Evolutionary conservation across 2,113 vertebrate species (phyloP).

Genomic region (Poeciliopsis prolifica): DNA sequence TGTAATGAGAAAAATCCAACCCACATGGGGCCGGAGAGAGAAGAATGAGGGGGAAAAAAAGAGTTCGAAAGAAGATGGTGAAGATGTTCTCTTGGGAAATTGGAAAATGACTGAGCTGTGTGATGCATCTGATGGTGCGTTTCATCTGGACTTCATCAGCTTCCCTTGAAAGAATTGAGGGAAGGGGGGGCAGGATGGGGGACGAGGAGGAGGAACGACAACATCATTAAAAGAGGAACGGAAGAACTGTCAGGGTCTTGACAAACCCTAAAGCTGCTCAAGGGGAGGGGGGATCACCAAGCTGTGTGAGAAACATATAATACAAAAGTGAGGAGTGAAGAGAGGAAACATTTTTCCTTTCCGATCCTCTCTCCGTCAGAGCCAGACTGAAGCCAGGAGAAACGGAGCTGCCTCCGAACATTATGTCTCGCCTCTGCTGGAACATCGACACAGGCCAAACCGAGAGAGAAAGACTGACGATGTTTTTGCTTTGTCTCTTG

Average conservation of each 20-base stretch:
- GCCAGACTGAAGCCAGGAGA: constrained; percentile 28
- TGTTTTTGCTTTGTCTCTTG: constrained; percentile 76
- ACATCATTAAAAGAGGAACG: constrained; percentile 55
- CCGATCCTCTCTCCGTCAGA: constrained; percentile 8
- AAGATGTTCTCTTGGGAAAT: constrained; percentile 47
- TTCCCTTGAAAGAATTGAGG: constrained; percentile 16
- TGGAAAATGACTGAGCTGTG: constrained; percentile 28
- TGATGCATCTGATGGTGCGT: constrained; percentile 69
- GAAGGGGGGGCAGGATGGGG: constrained; percentile 7
- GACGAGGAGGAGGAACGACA: constrained; percentile 25
- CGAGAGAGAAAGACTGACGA: constrained; percentile 52
- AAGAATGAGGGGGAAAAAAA: constrained; percentile 5
- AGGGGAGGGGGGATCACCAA: constrained; percentile 16
- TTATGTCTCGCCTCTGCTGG: constrained; percentile 45
- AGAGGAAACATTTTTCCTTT: constrained; percentile 20
- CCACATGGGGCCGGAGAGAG: constrained; percentile 21
- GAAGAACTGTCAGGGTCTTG: constrained; percentile 64
- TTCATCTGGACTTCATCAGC: constrained; percentile 66
- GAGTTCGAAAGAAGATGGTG: constrained; percentile 33
- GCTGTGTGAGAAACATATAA: constrained; percentile 23
- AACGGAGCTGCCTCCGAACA: constrained; percentile 54
- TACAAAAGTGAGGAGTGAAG: background rate
- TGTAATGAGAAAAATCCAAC: constrained; percentile 26
- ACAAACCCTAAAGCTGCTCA: constrained; percentile 26
- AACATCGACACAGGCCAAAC: constrained; percentile 59